Base-by-base conservation (phyloP, 2,113 vertebrate genomes). In the Hucho hucho region DNA sequence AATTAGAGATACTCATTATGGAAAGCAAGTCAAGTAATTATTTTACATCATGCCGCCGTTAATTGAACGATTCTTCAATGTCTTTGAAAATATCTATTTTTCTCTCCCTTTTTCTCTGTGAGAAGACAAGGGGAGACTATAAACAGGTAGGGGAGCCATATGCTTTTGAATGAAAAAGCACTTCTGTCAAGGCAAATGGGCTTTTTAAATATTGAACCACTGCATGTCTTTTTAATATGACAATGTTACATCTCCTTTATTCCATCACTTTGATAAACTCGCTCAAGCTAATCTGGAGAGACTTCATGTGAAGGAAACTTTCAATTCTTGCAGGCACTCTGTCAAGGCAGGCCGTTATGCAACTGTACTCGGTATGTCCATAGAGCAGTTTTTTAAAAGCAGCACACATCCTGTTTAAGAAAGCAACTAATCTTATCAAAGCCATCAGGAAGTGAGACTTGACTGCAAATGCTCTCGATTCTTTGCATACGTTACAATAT, bases 1-100 rank as follows among this genome's bases (percentile, higher is more conserved):
- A 98, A 99, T 99, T 98, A 98, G 96, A 96, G 93, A 94, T 95
- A 91, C 96, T 97, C 96, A 95, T 97, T 97, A 96, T 93, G 95
- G 95, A 94, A 96, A 97, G 96, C 95, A 95, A 97, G 96, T 96
- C 95, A 96, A 90, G 92, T 93, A 91, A 92, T 92, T 98, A 97
- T 98, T 98, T 96, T 95, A 97, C 95, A 96, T 98, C 97, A 96
- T 94, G 95, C 95, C 93, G 95, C 95, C 94, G 95, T 96, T 97
- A 97, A 97, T 96, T 96, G 96, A 98, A 97, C 95, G 94, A 96
- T 97, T 97, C 94, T 94, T 97, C 96, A 95, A 87, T 89, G 89
- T 92, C 89, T 92, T 90, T 91, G 89, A 90, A 90, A 90, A 83
- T 80, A 75, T 82, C 82, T 83, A 74, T 81, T 80, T 70, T 84